Evolutionary conservation across 2,797 vertebrate species (phyloP).

Genomic region (Labroides dimidiatus): DNA sequence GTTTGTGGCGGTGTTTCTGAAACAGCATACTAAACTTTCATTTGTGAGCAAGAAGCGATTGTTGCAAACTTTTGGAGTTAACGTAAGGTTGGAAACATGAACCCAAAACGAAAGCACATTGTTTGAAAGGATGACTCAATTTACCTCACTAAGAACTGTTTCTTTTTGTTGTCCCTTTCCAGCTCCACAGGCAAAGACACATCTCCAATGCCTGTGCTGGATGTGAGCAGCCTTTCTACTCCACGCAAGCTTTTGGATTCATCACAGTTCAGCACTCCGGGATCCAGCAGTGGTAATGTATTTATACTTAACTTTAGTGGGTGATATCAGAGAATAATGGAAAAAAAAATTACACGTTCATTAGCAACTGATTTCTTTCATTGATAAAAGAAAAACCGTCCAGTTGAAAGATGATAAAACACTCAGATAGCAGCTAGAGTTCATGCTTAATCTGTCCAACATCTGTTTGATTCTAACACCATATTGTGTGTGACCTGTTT

Average conservation of each 20-base stretch:
- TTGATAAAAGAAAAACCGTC: too few relatives aligned
- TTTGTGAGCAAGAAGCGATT: constrained; percentile 15
- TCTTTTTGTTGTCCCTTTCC: constrained; percentile 16
- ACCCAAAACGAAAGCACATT: not conserved
- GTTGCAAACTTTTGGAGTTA: not conserved
- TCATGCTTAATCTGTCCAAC: too few relatives aligned
- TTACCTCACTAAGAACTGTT: not conserved
- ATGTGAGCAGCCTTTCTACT: constrained; percentile 91
- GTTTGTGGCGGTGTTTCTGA: constrained; percentile 35
- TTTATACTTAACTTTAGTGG: not conserved
- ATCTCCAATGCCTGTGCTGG: constrained; percentile 86
- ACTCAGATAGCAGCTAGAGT: too few relatives aligned
- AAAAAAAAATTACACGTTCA: not conserved
- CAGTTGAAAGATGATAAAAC: too few relatives aligned
- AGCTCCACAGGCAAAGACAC: constrained; percentile 89
- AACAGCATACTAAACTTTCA: constrained; percentile 32
- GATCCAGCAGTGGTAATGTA: constrained; percentile 86
- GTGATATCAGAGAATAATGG: not conserved
- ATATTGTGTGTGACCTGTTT: too few relatives aligned
- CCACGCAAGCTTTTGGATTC: constrained; percentile 92
- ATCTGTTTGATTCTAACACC: too few relatives aligned
- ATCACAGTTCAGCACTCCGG: constrained; percentile 89
- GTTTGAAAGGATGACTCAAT: not conserved
- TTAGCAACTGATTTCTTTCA: too few relatives aligned
- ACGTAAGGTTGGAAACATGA: constrained; percentile 1